These are phyloP conservation scores for Apoda limacodes DNA, from an alignment of 2,888 invertebrate species.

Conservation along the genomic window DNA sequence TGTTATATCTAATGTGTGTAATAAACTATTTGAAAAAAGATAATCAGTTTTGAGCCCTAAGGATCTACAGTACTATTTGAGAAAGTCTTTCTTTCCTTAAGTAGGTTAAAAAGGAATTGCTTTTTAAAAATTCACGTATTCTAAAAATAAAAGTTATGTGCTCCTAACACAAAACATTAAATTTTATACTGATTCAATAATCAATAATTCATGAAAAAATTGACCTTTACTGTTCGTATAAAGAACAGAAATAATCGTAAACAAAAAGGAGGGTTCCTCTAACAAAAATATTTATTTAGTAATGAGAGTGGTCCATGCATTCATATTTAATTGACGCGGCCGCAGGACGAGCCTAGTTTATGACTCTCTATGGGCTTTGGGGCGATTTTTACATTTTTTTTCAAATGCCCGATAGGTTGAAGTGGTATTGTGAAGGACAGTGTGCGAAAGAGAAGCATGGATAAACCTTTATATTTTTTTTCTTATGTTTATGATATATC, in stretches of 20 bases:
- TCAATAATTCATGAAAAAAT: slow-evolving; percentile 30
- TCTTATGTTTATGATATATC: background rate
- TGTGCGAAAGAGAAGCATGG: slow-evolving; percentile 28
- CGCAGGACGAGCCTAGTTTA: slow-evolving; percentile 44
- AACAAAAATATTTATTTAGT: slow-evolving; percentile 40
- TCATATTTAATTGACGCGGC: slow-evolving; percentile 63
- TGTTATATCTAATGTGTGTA: too few relatives aligned
- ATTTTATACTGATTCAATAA: slow-evolving; percentile 17
- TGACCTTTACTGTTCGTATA: too few relatives aligned
- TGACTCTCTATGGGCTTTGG: slow-evolving; percentile 43
- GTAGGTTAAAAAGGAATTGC: too few relatives aligned
- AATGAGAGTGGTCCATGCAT: slow-evolving; percentile 40
- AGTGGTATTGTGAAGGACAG: slow-evolving; percentile 64
- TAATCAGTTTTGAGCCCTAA: too few relatives aligned
- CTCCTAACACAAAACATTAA: slow-evolving; percentile 3
- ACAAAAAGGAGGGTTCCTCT: slow-evolving; percentile 27
- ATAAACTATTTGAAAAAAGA: too few relatives aligned
- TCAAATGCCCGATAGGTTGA: slow-evolving; percentile 56
- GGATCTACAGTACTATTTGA: too few relatives aligned
- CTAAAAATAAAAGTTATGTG: too few relatives aligned
- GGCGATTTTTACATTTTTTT: slow-evolving; percentile 58
- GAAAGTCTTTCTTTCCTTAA: too few relatives aligned
- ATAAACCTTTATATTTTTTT: slow-evolving; percentile 17
- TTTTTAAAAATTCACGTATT: too few relatives aligned
- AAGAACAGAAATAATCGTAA: slow-evolving; percentile 29